Base-by-base conservation (phyloP, 2,797 vertebrate genomes). In the Heterohyrax brucei region DNA sequence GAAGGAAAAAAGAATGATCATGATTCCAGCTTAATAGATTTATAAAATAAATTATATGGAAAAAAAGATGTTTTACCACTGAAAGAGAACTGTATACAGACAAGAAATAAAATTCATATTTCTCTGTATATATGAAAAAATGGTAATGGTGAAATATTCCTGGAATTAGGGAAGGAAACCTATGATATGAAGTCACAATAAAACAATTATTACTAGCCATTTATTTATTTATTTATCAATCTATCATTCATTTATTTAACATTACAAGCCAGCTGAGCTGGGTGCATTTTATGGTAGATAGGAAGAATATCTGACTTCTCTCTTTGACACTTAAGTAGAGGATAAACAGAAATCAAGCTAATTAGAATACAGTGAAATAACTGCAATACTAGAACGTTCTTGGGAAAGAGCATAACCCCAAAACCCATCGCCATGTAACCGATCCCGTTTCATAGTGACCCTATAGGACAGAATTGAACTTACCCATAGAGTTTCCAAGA, bases 31-130 rank as follows among this genome's bases (percentile, higher is more conserved):
- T 46, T 82, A 92, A 82, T 92, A 56, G 59, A 13, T 85, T 93
- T 59, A 93, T 59, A 70, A 85, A 89, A 72, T 62, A 73, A 59
- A 79, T 92, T 93, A 46, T 95, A 84, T 93, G 87, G 79, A 10
- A 79, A 61, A 91, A 93, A 85, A 26, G 19, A 68, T 39, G 12
- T 93, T 89, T 95, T 75, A 10, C 73, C 22, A 33, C 59, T 44
- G 9, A 90, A 85, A 97, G 82, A 86, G 28, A 86, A 70, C 80
- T 80, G 28, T 19, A 9, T 26, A 91, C 19, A 86, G n/a, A 61
- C 7, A 87, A 53, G 33, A 96, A 92, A 78, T 61, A 88, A 85
- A 91, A 79, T n/a, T 28, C 30, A 90, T 44, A 72, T 8, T 92
- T 88, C 18, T 87, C 50, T 73, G 82, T 86, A 81, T 50, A 93